Evolutionary conservation across 2,113 vertebrate species (phyloP), one percentile per base, ranked within the genome.

Genomic region (Alligator sinensis): DNA sequence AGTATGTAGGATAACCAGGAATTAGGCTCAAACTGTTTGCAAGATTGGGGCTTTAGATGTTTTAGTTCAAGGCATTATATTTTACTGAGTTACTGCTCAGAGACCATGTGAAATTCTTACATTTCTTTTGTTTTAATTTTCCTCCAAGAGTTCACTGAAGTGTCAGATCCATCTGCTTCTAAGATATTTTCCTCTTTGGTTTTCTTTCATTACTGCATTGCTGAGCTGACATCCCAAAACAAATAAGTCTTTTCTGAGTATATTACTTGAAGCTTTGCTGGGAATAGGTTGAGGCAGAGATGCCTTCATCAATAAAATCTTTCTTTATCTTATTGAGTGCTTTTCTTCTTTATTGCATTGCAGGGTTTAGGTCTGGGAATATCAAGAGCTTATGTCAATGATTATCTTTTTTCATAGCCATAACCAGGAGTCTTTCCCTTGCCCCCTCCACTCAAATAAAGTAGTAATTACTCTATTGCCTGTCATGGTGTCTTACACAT

Each of bases 401-500:
- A 18, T 30, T 27, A 58, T 84, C 83, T 59, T 84, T 72, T 74
- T 19, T 74, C 0, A 1, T 24, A 60, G 88, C 30, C 76, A 28
- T 21, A 82, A 28, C 16, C 57, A 62, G 81, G 88, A 85, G 78
- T 54, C 27, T 21, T 70, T 19, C 77, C 75, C 22, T 3, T 28
- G 61, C 82, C 47, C 17, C 21, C 0, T 0, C 11, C 57, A 16
- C 6, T 38, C 57, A 4, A 47, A 24, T 28, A 47, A 47, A 77
- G 55, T 15, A 22, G 3, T 10, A 58, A 66, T 55, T 24, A 38
- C 57, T 38, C 0, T 15, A 18, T 1, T 57, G 17, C 17, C 34
- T 11, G 27, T 72, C 70, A 13, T 63, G 0, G 0, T 38, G 9
- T 76, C 47, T 64, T 13, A 5, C 0, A 4, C 55, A 57, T 60